Conservation (phyloP, 2,113 vertebrate species). For the Callipepla squamata region DNA sequence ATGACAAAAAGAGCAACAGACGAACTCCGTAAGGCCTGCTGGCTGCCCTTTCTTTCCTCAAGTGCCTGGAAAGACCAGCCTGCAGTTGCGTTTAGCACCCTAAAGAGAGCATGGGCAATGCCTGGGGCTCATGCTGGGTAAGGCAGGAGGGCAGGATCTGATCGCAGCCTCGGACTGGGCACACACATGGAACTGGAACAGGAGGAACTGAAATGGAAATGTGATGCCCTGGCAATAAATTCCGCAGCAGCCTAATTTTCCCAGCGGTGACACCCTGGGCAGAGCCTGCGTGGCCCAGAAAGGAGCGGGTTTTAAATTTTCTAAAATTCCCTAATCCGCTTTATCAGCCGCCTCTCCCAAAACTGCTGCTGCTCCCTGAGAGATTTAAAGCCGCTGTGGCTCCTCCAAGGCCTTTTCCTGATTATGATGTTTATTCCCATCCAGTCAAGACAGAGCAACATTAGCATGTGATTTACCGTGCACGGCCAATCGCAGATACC, state of each 20-base stretch:
- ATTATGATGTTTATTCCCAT: slow-evolving; percentile 53
- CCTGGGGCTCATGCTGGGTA: background rate
- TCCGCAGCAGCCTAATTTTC: slow-evolving; percentile 58
- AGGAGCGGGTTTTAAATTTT: slow-evolving; percentile 46
- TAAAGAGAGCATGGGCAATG: rapidly evolving
- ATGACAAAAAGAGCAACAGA: background rate
- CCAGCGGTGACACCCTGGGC: slow-evolving; percentile 13
- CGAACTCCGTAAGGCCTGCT: rapidly evolving
- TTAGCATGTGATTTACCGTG: slow-evolving; percentile 65
- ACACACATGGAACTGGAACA: background rate
- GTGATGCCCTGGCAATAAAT: slow-evolving; percentile 35
- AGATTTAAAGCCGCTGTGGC: slow-evolving; percentile 62
- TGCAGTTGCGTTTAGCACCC: background rate
- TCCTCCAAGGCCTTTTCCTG: slow-evolving; percentile 54
- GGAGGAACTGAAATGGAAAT: slow-evolving; percentile 49
- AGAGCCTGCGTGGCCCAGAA: slow-evolving; percentile 46
- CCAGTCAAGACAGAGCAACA: slow-evolving; percentile 65
- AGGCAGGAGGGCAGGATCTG: background rate
- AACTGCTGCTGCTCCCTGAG: slow-evolving; percentile 42
- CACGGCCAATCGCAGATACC: background rate
- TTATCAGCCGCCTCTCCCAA: slow-evolving; percentile 33
- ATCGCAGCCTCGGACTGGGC: background rate
- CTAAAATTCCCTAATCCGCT: slow-evolving; percentile 53
- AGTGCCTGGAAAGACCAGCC: background rate
- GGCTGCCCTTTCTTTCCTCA: background rate